Percentiles rank a stretch among this genome's conserved stretches.
Conservation (phyloP, 2,888 invertebrate genomes). For the Ectropis crepuscularia region DNA sequence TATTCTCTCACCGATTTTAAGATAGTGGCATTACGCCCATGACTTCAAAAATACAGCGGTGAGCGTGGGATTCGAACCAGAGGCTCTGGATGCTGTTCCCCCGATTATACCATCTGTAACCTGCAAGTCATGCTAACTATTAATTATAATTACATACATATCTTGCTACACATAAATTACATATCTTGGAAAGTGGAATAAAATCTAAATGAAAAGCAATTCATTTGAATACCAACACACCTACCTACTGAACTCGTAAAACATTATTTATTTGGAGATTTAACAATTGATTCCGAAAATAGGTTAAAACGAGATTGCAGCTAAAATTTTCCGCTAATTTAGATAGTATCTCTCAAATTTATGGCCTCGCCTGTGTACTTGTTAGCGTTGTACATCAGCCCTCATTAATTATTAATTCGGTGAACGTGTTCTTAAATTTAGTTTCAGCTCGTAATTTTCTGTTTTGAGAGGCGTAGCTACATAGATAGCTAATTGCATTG, state of each 20-base stretch:
- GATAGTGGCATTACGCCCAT: too few relatives aligned
- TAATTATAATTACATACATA: too few relatives aligned
- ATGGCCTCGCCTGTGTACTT: constrained; percentile 38
- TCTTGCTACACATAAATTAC: too few relatives aligned
- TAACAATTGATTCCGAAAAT: constrained; percentile 39
- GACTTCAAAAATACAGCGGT: too few relatives aligned
- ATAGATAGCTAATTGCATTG: constrained; percentile 3
- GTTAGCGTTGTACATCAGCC: constrained; percentile 27
- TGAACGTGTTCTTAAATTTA: constrained; percentile 26
- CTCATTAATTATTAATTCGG: constrained; percentile 36
- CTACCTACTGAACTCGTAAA: constrained; percentile 21
- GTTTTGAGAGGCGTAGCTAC: constrained; percentile 3
- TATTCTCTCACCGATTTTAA: too few relatives aligned
- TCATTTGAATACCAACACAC: background rate
- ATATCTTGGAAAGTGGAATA: too few relatives aligned
- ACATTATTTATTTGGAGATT: constrained; percentile 27
- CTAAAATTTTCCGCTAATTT: constrained; percentile 39
- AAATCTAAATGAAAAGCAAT: too few relatives aligned
- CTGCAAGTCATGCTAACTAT: too few relatives aligned
- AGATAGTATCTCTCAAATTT: constrained; percentile 42
- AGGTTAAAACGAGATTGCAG: constrained; percentile 39
- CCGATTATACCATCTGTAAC: too few relatives aligned
- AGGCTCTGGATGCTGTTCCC: too few relatives aligned
- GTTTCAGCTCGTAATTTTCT: constrained; percentile 22
- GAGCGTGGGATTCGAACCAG: too few relatives aligned